Conservation (phyloP, 2,888 invertebrate species). For the Bursaphelenchus okinawaensis region DNA sequence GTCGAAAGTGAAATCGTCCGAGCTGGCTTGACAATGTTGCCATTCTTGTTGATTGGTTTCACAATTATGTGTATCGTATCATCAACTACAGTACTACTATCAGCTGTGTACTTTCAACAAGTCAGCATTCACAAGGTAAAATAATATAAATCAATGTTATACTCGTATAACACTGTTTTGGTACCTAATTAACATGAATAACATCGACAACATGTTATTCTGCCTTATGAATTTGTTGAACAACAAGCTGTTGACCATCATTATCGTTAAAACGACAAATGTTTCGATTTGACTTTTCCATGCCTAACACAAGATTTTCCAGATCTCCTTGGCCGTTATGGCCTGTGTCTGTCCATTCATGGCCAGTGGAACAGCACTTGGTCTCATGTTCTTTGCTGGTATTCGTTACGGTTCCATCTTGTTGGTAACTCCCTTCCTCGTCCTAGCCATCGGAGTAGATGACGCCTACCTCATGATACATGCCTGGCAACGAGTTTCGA, state of each 20-base stretch:
- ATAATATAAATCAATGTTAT: no score
- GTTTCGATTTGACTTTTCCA: no score
- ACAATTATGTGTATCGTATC: constrained; percentile 45
- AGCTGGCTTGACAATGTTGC: constrained; percentile 34
- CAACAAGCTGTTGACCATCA: no score
- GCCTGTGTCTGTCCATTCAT: constrained; percentile 51
- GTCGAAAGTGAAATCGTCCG: constrained; percentile 42
- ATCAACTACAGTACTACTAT: constrained; percentile 34
- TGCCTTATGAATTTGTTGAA: no score
- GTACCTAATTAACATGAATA: no score
- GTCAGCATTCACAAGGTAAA: constrained; percentile 37
- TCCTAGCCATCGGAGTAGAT: constrained; percentile 51
- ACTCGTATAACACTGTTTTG: no score
- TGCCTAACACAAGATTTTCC: no score
- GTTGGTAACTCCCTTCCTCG: constrained; percentile 45
- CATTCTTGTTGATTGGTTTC: constrained; percentile 46
- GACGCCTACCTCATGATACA: constrained; percentile 52
- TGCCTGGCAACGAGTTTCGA: constrained; percentile 45
- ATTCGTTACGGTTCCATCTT: constrained; percentile 49
- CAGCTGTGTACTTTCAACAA: constrained; percentile 38
- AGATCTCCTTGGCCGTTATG: constrained; percentile 42
- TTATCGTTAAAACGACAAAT: no score
- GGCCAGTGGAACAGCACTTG: constrained; percentile 40
- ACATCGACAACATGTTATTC: no score
- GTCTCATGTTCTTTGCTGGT: constrained; percentile 39